Base-by-base conservation (phyloP, 2,797 vertebrate species). In the Botia kubotai region DNA sequence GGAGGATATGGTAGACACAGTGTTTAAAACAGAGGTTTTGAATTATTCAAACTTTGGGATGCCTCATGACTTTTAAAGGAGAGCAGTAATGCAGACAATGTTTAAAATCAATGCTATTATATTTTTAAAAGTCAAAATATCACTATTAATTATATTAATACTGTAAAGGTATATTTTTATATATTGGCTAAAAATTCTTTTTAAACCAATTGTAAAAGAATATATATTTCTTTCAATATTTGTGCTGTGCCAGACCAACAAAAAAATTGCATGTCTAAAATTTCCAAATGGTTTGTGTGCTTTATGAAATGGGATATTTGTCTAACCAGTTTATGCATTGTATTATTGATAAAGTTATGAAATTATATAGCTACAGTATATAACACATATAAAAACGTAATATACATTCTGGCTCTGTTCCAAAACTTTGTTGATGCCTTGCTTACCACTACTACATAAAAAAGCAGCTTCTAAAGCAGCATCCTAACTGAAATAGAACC, bases 231-330 rank as follows among this genome's bases (percentile, higher is more conserved):
- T 66, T 52, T 43, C n/a, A 43, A 52, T 33, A 4, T 67, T 65
- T 17, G 14, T 57, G 33, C 16, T 17, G 62, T 55, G 39, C 58
- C 52, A 58, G 62, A 50, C 23, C 23, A 43, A 6, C 50, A 67
- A 43, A 73, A 70, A 21, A 57, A 29, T 50, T n/a, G 52, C n/a
- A n/a, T n/a, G n/a, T n/a, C 48, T 58, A 74, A 50, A 74, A 68
- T 58, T 50, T 26, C 3, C 36, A 58, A 52, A 66, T 73, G 62
- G 52, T 26, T 67, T 74, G 53, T 66, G 14, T 66, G n/a, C 11
- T 33, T 74, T 66, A 80, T 73, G 0, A 6, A 39, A 39, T 19
- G 17, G 33, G 33, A 58, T 43, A 29, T 73, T 58, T 11, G 46
- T 46, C 46, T 68, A 33, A 43, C 12, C 21, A n/a, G 26, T 57